Base-by-base conservation (phyloP, 2,113 vertebrate genomes). In the Tursiops truncatus region DNA sequence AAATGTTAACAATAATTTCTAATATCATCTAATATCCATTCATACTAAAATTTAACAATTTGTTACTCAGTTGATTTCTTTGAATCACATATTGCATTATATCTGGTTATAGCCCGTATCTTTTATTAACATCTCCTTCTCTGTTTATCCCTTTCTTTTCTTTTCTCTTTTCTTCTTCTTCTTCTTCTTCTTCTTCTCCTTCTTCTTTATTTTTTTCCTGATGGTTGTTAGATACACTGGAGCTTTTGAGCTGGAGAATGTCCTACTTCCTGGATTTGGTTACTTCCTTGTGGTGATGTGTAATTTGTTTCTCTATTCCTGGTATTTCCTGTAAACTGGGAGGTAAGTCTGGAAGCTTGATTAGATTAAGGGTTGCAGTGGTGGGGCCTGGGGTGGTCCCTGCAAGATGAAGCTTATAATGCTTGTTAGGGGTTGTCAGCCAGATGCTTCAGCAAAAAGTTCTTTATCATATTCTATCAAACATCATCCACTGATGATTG, bases 1-100 rank as follows among this genome's bases (percentile, higher is more conserved):
- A 77, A 96, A 83, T 33, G 26, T 44, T 41, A 89, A 13, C 4
- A 60, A 60, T 36, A n/a, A 7, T 92, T 87, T 95, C 15, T 87
- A 65, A 21, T 31, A 56, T 56, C 13, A 71, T 70, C 15, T 89
- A 58, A 58, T 90, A 90, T 26, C 23, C 12, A 62, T 36, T 86
- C 8, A 47, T 58, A 70, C 56, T 88, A 8, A 81, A 77, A 89
- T 65, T 76, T 63, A 47, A 4, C 17, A 33, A 65, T 68, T 73
- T 67, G 28, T 28, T 71, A 20, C 3, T 14, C 47, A 41, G 4
- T 28, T 71, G 73, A 9, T 73, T 80, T 81, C 11, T 73, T 31
- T 38, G 41, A 47, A 50, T 76, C 41, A 83, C 28, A 15, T 26
- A 91, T 50, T 67, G 4, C 36, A n/a, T 23, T 62, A 10, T 74